Evolutionary conservation across 2,113 vertebrate genomes (phyloP).

Genomic region (Nerophis ophidion): DNA sequence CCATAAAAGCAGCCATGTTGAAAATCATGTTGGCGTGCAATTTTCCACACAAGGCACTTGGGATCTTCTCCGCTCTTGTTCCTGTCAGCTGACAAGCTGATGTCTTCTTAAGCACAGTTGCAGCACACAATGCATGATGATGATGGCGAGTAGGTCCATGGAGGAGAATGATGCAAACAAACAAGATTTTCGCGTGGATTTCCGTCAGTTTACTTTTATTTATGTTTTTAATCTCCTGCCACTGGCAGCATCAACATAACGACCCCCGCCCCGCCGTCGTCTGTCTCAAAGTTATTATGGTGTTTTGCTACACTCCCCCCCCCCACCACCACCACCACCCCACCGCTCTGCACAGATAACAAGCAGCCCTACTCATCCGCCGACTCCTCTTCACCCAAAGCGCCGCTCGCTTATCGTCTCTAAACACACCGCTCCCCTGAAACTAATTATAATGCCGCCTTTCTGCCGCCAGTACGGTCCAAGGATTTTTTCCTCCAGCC

Average conservation of each 20-base stretch:
- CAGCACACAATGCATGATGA: conserved; percentile 39
- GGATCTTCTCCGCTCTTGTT: conserved; percentile 14
- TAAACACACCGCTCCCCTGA: conserved; percentile 54
- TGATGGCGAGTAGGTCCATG: conserved; percentile 15
- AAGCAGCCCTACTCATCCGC: conserved; percentile 1
- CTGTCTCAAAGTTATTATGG: conserved; percentile 46
- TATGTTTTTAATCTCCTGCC: neutral
- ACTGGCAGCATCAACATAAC: conserved; percentile 20
- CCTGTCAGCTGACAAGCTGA: conserved; percentile 42
- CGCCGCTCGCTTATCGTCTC: conserved; percentile 56
- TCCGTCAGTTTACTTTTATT: conserved; percentile 12
- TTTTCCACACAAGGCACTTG: conserved; percentile 43
- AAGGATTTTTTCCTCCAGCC: conserved; percentile 9
- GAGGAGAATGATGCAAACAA: conserved; percentile 12
- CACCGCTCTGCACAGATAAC: conserved; percentile 25
- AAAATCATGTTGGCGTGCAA: conserved; percentile 34
- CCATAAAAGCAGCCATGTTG: neutral
- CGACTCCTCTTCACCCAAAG: conserved; percentile 27
- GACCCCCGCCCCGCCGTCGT: conserved; percentile 15
- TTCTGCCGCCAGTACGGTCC: conserved; percentile 16
- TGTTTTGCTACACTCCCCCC: conserved; percentile 15
- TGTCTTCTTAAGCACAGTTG: conserved; percentile 34
- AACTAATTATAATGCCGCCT: conserved; percentile 56
- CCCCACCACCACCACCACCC: no score
- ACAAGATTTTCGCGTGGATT: conserved; percentile 21